Base-by-base conservation (phyloP, 2,113 vertebrate species). In the Elaphurus davidianus region DNA sequence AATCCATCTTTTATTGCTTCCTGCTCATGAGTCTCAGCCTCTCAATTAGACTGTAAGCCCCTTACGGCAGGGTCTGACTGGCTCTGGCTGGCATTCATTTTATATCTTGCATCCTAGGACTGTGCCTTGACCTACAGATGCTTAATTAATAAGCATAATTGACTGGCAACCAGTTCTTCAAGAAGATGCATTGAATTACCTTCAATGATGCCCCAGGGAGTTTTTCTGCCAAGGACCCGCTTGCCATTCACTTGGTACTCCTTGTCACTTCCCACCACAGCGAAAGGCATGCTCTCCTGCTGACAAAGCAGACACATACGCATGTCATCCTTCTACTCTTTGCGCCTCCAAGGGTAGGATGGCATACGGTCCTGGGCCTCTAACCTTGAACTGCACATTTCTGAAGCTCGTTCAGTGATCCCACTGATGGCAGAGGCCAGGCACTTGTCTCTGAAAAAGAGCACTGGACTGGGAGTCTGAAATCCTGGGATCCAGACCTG, bases 211-310 rank as follows among this genome's bases (percentile, higher is more conserved):
- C 99, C 99, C 99, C 99, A 99, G 1, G 99, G 99, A 3, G 99
- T 99, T 99, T 99, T 99, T 97, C 99, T 99, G 57, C 99, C 99
- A 83, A 99, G 99, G 98, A 99, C 99, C 59, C 99, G 99, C 98
- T 99, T 99, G 91, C 99, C 99, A 25, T 99, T 99, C 96, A 99
- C 99, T 98, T 99, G 99, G 97, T 99, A 99, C 97, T 99, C 99
- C 99, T 99, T 99, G 98, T 99, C 99, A 1, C 99, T 99, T 92
- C 99, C 99, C 97, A 99, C 99, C 93, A 99, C 99, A 25, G 99
- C 99, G 28, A 99, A 99, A 82, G 99, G 99, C 99, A 99, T 99
- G 91, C 99, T 99, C 98, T 99, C 99, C 99, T 99, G 99, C 99
- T 99, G 97, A 11, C 88, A 99, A 71, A 98, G 52, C 85, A 98